Evolutionary conservation across 2,797 vertebrate species (phyloP), one percentile per base, ranked within the genome.

Genomic region (Merluccius polli): DNA sequence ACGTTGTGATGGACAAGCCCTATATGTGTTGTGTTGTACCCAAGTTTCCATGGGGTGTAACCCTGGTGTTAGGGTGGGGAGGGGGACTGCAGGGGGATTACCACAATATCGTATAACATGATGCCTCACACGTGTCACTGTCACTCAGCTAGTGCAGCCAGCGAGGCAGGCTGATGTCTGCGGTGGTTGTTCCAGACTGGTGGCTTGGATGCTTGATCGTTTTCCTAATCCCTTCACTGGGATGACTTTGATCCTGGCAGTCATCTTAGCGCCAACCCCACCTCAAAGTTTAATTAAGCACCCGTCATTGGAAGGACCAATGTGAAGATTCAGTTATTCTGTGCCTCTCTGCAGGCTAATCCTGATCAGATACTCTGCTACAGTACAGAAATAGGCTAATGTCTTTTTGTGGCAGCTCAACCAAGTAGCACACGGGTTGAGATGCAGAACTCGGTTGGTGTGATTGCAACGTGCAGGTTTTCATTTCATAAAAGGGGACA

Each of bases 281-380:
- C 0, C 82, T 86, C 82, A 77, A 80, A 82, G 84, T 86, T 88
- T 87, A 89, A 92, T 91, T 89, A 91, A 85, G 84, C 33, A 24
- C 41, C 83, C 81, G 72, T 85, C 76, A 82, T 83, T 83, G 82
- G 78, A 81, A 82, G 82, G 81, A 72, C 84, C 75, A 65, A 84
- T 67, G 75, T 78, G 74, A 80, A 86, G 75, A 73, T 88, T 79
- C 89, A 90, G 89, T 90, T 90, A 90, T 82, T 82, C 63, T 52
- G 78, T 72, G 71, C 83, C 85, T 84, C 84, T 90, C 81, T 80
- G 21, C 88, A 89, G 86, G 81, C 79, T 75, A 52, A 75, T 74
- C 85, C 82, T 86, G 88, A 90, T 88, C 81, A 82, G 81, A 88
- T 83, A 77, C 73, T 75, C 75, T 78, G 79, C 41, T 79, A 68